These are phyloP conservation scores for Scomber scombrus DNA, from an alignment of 2,113 vertebrate genomes.

Conservation along the genomic window DNA sequence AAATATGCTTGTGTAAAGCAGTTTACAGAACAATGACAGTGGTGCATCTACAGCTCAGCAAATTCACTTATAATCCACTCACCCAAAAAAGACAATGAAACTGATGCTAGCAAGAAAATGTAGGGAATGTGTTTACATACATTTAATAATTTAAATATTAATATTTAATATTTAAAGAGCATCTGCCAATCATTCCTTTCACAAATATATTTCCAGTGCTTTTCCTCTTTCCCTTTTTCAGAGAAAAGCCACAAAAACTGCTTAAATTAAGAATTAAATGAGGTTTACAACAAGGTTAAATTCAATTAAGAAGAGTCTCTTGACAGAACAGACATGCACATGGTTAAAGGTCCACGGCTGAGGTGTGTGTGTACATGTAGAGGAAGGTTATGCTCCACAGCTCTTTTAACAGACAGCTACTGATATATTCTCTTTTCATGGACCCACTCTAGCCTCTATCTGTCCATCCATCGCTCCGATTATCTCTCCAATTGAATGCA, in stretches of 20 bases:
- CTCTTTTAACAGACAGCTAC: conserved; percentile 40
- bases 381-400: conserved; percentile 27
- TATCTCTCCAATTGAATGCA: conserved; percentile 18
- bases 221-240: neutral
- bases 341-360: neutral
- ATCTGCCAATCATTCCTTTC: neutral
- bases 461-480: conserved; percentile 41
- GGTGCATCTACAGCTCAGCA: neutral
- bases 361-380: neutral
- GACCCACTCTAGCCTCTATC: conserved; percentile 1
- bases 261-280: neutral
- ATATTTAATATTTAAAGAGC: conserved; percentile 11
- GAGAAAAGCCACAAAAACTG: neutral
- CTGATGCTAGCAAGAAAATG: neutral
- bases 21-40: conserved; percentile 29
- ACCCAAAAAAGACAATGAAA: neutral
- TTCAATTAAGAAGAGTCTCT: neutral
- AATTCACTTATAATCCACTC: neutral
- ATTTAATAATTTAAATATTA: neutral
- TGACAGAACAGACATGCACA: neutral
- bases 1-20: conserved; percentile 40
- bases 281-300: neutral
- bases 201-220: too few relatives aligned
- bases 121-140: neutral
- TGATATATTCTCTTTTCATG: conserved; percentile 48